Evolutionary conservation across 1,140 invertebrate species (phyloP).

Genomic region (Bombus affinis): DNA sequence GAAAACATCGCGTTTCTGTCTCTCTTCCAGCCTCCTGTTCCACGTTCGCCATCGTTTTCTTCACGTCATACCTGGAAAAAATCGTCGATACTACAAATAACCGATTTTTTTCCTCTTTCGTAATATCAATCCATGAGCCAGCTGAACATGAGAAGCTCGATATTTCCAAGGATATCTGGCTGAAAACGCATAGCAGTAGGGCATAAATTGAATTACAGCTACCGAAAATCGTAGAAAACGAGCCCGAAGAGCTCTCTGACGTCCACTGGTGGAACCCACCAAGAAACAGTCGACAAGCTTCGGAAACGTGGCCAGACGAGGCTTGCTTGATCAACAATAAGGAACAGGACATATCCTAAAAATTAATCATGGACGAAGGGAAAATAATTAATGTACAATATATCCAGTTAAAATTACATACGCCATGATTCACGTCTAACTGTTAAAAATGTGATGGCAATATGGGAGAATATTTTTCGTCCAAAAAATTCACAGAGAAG

Average conservation of each 20-base stretch:
- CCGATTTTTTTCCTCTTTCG: conserved; percentile 32
- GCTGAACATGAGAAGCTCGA: conserved; percentile 44
- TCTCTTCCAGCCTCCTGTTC: too few relatives aligned
- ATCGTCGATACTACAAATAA: conserved; percentile 26
- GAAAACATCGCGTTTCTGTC: neutral
- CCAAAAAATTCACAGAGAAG: too few relatives aligned
- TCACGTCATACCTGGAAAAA: neutral
- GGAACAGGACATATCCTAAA: too few relatives aligned
- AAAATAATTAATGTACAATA: neutral
- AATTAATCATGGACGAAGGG: neutral
- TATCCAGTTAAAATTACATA: neutral
- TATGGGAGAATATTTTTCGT: too few relatives aligned
- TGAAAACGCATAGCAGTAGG: conserved; percentile 32
- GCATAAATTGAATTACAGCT: conserved; percentile 46
- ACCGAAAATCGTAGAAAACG: conserved; percentile 27
- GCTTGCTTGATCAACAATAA: neutral
- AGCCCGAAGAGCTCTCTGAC: neutral
- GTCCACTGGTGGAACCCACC: too few relatives aligned
- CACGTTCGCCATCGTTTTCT: neutral
- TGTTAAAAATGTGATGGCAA: too few relatives aligned
- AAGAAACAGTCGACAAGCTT: neutral
- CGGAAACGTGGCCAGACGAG: neutral
- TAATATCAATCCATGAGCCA: conserved; percentile 41
- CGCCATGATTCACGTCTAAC: too few relatives aligned
- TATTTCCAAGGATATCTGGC: conserved; percentile 53